Percentiles rank a stretch among this genome's conserved stretches.
Conservation (phyloP, 2,888 invertebrate species). For the Koerneria pararmatus region DNA sequence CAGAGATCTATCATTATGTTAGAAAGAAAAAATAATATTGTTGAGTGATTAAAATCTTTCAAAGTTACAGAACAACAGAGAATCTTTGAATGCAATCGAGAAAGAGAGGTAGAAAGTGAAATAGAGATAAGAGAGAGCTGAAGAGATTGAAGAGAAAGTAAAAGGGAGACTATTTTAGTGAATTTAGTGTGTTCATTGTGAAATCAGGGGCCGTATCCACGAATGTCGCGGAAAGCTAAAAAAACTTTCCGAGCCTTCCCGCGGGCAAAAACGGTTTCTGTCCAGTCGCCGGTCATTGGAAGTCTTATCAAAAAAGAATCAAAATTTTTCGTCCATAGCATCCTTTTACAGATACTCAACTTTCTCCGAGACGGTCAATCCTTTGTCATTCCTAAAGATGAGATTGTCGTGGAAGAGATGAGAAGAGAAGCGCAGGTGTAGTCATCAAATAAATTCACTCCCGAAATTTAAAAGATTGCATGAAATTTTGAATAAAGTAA, state of each 20-base stretch:
- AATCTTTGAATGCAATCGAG: background rate
- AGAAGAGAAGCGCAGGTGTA: conserved; percentile 45
- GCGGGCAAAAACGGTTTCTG: no score
- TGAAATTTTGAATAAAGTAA: no score
- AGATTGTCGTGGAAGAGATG: conserved; percentile 40
- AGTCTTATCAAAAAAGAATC: no score
- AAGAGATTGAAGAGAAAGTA: background rate
- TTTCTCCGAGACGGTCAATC: conserved; percentile 43
- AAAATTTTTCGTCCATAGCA: background rate
- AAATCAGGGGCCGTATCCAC: no score
- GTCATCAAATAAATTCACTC: background rate
- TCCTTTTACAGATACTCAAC: conserved; percentile 33
- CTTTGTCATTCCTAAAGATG: conserved; percentile 38
- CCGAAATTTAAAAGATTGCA: no score
- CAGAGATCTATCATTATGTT: background rate
- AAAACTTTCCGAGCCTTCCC: no score
- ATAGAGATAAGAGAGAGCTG: background rate
- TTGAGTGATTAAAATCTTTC: background rate
- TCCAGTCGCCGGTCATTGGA: no score
- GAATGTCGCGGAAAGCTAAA: no score
- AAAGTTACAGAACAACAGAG: background rate
- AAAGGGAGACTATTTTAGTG: no score
- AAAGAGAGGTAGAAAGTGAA: background rate
- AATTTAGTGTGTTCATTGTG: no score
- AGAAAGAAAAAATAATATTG: conserved; percentile 10